Evolutionary conservation across 2,888 invertebrate genomes (phyloP), one percentile per base, ranked within the genome.

Genomic region (Sinohyriopsis cumingii): DNA sequence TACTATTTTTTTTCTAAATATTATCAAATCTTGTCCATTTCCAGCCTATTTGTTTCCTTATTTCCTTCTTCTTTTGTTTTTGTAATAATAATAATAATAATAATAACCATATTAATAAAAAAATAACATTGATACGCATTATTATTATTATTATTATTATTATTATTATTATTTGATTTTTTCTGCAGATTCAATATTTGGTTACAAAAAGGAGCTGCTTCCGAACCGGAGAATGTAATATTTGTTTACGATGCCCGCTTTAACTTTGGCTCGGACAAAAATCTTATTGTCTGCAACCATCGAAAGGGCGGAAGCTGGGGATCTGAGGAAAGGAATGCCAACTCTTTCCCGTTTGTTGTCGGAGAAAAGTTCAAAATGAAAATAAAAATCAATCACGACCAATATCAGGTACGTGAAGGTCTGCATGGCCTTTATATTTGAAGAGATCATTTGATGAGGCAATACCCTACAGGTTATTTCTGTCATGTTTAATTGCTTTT

Each of bases 161-260:
- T 45, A 45, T 45, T 45, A 45, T 45, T 45, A 45, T 45, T 59
- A 25, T 25, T 62, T 19, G 9, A 33, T 33, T 61, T 61, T 22
- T 28, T 12, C 59, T 69, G 1, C 71, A 77, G 77, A 24, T 77
- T 77, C 66, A 75, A 71, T 54, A 66, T 77, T 15, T 77, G 71
- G 60, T 69, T 77, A 0, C 77, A 77, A 56, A 59, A 25, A 7
- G 77, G 77, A 22, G 55, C 75, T 0, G 77, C 75, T 33, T 65
- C 67, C 4, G 77, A 77, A 60, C 77, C 77, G 4, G 71, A 77
- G 22, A 75, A 77, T 68, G 69, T 77, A 0, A 72, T 75, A 59
- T 77, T 77, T 53, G 77, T 77, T 15, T 65, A 75, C 22, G 77
- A 77, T 67, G 71, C 70, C 24, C 67, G 77, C 18, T 77, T 77